phyloP scores from a whole-genome alignment of 2,888 invertebrate species.

The Rhamphomyia laevipes region DNA sequence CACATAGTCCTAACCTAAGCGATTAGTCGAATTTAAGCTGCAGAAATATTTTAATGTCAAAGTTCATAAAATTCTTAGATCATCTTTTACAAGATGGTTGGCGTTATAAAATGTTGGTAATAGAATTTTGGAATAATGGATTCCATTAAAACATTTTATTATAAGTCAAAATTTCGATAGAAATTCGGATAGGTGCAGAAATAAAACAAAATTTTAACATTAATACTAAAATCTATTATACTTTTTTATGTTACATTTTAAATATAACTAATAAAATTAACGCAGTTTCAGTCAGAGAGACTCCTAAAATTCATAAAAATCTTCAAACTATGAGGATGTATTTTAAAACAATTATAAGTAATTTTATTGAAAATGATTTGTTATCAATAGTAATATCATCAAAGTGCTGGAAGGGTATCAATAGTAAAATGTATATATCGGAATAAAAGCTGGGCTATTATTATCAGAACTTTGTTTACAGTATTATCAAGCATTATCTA shows the following conservation, averaged over 20 bases:
- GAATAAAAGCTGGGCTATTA: too few species aligned
- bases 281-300: neutral
- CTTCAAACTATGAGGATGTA: neutral
- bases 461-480: too few species aligned
- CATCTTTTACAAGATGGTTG: constrained; percentile 13
- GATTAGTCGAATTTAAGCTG: constrained; percentile 3
- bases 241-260: neutral
- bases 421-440: too few species aligned
- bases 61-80: constrained; percentile 12
- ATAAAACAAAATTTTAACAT: neutral
- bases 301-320: neutral
- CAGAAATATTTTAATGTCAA: constrained; percentile 10
- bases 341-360: neutral
- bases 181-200: neutral
- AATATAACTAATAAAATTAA: neutral
- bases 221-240: neutral
- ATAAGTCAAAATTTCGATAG: neutral
- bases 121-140: constrained; percentile 13
- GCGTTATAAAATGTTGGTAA: constrained; percentile 12
- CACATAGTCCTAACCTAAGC: neutral
- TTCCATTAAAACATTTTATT: constrained; percentile 8
- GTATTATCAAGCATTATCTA: too few species aligned
- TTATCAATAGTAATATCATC: neutral
- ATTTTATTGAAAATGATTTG: neutral
- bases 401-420: neutral